Percentiles rank a stretch among this genome's conserved stretches.
Conservation (phyloP, 30 jellyfish, hydroid and myxozoan genomes). For the Nemopilema nomurai region DNA sequence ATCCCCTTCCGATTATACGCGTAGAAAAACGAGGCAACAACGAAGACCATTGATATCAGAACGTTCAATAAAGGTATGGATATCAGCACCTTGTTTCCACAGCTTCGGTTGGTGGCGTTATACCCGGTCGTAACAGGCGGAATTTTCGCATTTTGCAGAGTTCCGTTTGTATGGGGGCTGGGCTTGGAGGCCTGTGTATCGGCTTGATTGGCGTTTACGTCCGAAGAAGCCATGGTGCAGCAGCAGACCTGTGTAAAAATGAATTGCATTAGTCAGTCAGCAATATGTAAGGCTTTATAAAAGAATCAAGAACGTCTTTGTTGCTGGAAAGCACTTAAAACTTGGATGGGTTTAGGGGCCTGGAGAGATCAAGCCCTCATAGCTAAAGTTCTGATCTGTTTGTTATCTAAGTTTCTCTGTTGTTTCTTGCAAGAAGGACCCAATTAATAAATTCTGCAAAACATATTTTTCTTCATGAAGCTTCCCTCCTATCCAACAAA, state of each 20-base stretch:
- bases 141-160: not conserved
- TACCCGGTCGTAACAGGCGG: constrained; percentile 1
- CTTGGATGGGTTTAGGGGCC: too few relatives aligned
- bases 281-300: too few relatives aligned
- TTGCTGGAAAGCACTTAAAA: too few relatives aligned
- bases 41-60: constrained; percentile 2
- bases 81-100: constrained; percentile 45
- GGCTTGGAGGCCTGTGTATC: not conserved
- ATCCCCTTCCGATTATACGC: constrained; percentile 12
- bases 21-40: constrained; percentile 31
- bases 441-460: too few relatives aligned
- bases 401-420: too few relatives aligned
- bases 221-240: not conserved
- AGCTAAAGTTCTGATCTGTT: too few relatives aligned
- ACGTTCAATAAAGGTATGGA: constrained; percentile 52
- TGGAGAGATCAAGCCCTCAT: too few relatives aligned
- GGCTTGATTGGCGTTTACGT: not conserved
- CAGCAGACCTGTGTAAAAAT: not conserved
- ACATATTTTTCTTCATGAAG: too few relatives aligned
- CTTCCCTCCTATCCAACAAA: too few relatives aligned
- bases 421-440: too few relatives aligned
- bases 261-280: too few relatives aligned
- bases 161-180: not conserved
- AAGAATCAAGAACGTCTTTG: too few relatives aligned
- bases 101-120: constrained; percentile 28